Conservation (phyloP, 2,113 vertebrate species). For the Eupsittula cactorum region DNA sequence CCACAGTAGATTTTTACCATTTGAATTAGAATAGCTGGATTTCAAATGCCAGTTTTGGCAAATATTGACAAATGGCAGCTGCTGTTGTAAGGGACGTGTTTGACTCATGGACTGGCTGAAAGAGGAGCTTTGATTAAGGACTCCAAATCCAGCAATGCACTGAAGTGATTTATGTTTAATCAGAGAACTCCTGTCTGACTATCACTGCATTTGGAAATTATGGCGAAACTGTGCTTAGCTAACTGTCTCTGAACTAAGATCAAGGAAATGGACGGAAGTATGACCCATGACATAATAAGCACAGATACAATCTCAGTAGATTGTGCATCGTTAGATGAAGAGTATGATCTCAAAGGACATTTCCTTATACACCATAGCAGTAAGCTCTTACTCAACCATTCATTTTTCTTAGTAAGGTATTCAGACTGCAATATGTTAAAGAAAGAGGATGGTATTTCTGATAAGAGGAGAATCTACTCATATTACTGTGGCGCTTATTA, state of each 20-base stretch:
- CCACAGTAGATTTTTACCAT: background rate
- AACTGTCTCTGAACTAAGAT: background rate
- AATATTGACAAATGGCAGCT: constrained; percentile 46
- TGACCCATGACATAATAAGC: constrained; percentile 28
- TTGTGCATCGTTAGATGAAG: background rate
- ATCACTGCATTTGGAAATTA: constrained; percentile 10
- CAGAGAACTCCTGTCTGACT: constrained; percentile 7
- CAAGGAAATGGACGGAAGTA: background rate
- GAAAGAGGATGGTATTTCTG: background rate
- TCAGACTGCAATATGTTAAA: background rate
- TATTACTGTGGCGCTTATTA: background rate
- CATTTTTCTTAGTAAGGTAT: background rate
- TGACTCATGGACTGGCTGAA: background rate
- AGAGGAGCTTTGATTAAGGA: constrained; percentile 5
- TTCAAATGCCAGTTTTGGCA: constrained; percentile 18
- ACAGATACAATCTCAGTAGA: background rate
- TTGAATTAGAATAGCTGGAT: constrained; percentile 1
- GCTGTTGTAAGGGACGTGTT: background rate
- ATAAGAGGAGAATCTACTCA: background rate
- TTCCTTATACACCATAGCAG: background rate
- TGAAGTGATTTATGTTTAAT: constrained; percentile 27
- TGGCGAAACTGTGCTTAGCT: background rate
- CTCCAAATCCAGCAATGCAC: background rate
- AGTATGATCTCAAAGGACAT: background rate
- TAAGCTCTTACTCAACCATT: constrained; percentile 1